Conservation (phyloP, 1,140 invertebrate genomes). For the Microplitis mediator region DNA sequence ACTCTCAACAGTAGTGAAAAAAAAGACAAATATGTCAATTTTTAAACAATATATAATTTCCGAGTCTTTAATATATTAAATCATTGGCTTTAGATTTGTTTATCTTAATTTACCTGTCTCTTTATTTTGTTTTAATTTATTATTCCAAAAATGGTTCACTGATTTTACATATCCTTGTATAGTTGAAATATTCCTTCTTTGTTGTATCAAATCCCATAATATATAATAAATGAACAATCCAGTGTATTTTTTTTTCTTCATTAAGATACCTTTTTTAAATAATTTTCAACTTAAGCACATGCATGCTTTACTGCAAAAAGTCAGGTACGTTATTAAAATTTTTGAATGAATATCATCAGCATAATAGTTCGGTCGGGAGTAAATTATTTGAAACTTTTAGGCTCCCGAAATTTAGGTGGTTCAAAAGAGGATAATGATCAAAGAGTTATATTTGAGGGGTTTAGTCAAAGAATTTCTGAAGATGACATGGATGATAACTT, state of each 20-base stretch:
- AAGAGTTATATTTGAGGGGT: slow-evolving; percentile 42
- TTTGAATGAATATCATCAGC: neutral
- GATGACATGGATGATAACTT: slow-evolving; percentile 50
- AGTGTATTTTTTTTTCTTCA: too few relatives aligned
- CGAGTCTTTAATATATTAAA: neutral
- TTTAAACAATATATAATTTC: slow-evolving; percentile 17
- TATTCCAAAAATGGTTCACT: too few relatives aligned
- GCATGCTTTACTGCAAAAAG: too few relatives aligned
- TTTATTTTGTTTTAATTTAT: neutral
- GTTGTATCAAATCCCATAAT: too few relatives aligned
- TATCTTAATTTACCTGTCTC: neutral
- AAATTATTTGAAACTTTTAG: slow-evolving; percentile 39
- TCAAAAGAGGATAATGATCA: slow-evolving; percentile 49
- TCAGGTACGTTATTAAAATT: neutral
- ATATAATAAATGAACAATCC: too few relatives aligned
- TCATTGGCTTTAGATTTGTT: too few relatives aligned
- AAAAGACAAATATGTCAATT: slow-evolving; percentile 35
- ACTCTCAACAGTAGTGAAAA: slow-evolving; percentile 24
- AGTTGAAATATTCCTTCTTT: too few relatives aligned
- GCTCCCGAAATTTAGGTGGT: slow-evolving; percentile 49
- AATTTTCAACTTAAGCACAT: too few relatives aligned
- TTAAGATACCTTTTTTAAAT: too few relatives aligned
- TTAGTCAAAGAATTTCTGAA: slow-evolving; percentile 40
- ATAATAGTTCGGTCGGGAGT: neutral
- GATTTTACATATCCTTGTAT: too few relatives aligned